Evolutionary conservation across 2,113 vertebrate species (phyloP).

Genomic region (Electrona antarctica): DNA sequence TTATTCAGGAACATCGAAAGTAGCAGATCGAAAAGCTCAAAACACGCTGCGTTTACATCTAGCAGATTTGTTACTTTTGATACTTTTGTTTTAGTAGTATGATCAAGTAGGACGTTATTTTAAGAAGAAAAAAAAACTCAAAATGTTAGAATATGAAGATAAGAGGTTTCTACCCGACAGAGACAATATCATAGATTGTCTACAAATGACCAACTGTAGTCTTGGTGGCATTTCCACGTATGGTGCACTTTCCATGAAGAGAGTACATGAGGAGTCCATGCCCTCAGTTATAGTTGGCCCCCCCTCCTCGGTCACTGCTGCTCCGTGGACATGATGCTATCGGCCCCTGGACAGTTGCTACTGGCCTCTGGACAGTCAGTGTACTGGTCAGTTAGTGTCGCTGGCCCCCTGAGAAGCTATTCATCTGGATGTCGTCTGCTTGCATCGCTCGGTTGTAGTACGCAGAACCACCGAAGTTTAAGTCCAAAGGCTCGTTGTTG

Average conservation of each 20-base stretch:
- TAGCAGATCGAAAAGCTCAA: neutral
- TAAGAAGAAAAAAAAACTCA: too few relatives aligned
- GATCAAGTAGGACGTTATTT: too few relatives aligned
- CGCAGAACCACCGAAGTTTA: slow-evolving; percentile 70
- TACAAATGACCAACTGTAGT: neutral
- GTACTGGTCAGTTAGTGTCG: slow-evolving; percentile 6
- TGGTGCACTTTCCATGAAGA: neutral
- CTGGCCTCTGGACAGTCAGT: slow-evolving; percentile 3
- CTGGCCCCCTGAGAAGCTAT: slow-evolving; percentile 56
- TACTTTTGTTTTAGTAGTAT: neutral
- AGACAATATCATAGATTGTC: slow-evolving; percentile 1
- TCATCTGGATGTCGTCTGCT: slow-evolving; percentile 79
- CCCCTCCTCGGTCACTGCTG: too few relatives aligned
- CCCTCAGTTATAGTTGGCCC: too few relatives aligned
- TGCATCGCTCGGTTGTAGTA: slow-evolving; percentile 78
- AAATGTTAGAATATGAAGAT: too few relatives aligned
- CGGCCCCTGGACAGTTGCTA: too few relatives aligned
- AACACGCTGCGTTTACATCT: neutral
- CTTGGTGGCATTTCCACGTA: slow-evolving; percentile 2
- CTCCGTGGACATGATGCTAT: too few relatives aligned
- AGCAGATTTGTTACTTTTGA: neutral
- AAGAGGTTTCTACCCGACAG: neutral
- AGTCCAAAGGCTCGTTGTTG: slow-evolving; percentile 73
- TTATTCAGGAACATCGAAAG: too few relatives aligned
- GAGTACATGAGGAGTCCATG: slow-evolving; percentile 9